Evolutionary conservation across 1,140 invertebrate genomes (phyloP), one percentile per base, ranked within the genome.

Genomic region (Heliothis virescens): DNA sequence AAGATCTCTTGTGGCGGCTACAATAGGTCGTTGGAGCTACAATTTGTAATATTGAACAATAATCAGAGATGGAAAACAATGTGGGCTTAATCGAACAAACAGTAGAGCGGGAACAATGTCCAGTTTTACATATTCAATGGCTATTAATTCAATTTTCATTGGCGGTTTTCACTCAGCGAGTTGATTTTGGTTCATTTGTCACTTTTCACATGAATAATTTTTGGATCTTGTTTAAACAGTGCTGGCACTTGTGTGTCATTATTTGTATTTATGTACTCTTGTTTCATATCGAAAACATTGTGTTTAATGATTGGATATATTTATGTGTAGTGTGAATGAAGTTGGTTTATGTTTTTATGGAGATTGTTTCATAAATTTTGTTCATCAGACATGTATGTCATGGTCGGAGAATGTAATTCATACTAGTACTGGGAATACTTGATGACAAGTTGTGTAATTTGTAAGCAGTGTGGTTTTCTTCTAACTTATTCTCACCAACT

Each of bases 141-240:
- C 81, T 86, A 90, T 93, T 91, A 91, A 93, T 92, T 91, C 87
- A 89, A 91, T 92, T 90, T 86, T 83, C 86, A 86, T 85, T 85
- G 85, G 89, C 85, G 85, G 86, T 86, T 89, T 88, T 86, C 87
- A 89, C 82, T 87, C 82, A 80, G 59, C 85, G 83, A 82, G 86
- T 90, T 87, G 87, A 90, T 91, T 91, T 90, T 87, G 88, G 87
- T 91, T 91, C 88, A 91, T 91, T 93, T 93, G 90, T 88, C 85
- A 89, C 84, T 87, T 90, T 92, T 87, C 84, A 88, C 83, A 79
- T 83, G 86, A 88, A 89, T 87, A 84, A 88, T 83, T 82, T 72
- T 85, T 73, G 81, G 82, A 86, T 86, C 77, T 82, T 86, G 82
- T 88, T 85, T 85, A 82, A 65, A 72, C 81, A 84, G 65, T 62